phyloP scores from a whole-genome alignment of 2,113 vertebrate species.

The Chinchilla lanigera region DNA sequence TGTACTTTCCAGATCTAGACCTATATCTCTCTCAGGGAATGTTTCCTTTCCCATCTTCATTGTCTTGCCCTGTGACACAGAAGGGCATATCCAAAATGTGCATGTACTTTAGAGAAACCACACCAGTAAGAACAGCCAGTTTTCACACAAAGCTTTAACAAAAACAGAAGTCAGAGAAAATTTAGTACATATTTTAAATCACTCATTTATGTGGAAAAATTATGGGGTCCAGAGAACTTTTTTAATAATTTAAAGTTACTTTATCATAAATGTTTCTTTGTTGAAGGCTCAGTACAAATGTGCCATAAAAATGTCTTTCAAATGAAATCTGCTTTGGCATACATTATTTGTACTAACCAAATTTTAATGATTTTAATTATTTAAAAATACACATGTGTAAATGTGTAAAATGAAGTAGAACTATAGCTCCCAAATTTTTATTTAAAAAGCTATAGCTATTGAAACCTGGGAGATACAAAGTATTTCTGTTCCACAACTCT shows the following conservation, averaged over 20 bases:
- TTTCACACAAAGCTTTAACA: conserved; percentile 72
- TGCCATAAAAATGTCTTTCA: conserved; percentile 41
- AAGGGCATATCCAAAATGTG: conserved; percentile 25
- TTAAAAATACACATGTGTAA: not conserved
- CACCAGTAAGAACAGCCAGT: conserved; percentile 54
- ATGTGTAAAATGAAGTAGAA: conserved; percentile 10
- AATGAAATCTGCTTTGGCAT: not conserved
- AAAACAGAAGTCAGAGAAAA: conserved; percentile 62
- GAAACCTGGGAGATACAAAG: conserved; percentile 19
- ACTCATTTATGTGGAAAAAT: conserved; percentile 16
- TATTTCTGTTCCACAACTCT: not conserved
- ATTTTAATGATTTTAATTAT: conserved; percentile 27
- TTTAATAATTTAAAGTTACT: not conserved
- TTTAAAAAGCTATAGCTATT: not conserved
- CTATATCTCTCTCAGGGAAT: conserved; percentile 33
- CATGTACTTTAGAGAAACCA: conserved; percentile 5
- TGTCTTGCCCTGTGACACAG: not conserved
- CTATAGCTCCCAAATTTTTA: not conserved
- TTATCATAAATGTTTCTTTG: not conserved
- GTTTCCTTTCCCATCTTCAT: conserved; percentile 46
- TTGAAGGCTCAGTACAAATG: conserved; percentile 32
- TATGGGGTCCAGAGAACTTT: not conserved
- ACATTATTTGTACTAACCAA: conserved; percentile 11
- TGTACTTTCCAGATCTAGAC: conserved; percentile 60
- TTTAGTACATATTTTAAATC: conserved; percentile 42